A percentile compares a stretch with the other conserved stretches of the same genome.
Conservation (phyloP, 2,888 invertebrate genomes). For the Agrilus cyanescens region DNA sequence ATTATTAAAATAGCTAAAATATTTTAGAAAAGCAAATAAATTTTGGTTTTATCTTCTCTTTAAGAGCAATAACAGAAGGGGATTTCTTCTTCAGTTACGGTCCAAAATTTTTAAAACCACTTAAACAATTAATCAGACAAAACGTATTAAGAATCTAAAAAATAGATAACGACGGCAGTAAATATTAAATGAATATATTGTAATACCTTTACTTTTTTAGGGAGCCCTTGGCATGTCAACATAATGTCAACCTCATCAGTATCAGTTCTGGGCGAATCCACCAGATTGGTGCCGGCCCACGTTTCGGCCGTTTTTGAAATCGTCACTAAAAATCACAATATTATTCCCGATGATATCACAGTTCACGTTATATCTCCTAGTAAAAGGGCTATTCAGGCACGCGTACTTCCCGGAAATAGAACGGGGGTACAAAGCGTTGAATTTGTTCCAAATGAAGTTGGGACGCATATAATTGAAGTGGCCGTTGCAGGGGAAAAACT, state of each 20-base stretch:
- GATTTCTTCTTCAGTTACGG: too few relatives aligned
- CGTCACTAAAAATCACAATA: slow-evolving; percentile 49
- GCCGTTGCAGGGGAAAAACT: slow-evolving; percentile 81
- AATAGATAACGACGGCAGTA: too few relatives aligned
- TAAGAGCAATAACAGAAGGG: too few relatives aligned
- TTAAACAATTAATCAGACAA: too few relatives aligned
- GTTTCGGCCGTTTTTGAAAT: slow-evolving; percentile 83
- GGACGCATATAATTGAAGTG: slow-evolving; percentile 86
- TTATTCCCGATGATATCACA: slow-evolving; percentile 43
- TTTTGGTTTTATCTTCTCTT: too few relatives aligned
- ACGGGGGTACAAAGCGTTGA: slow-evolving; percentile 71
- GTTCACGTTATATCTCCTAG: slow-evolving; percentile 72
- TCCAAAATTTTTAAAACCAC: too few relatives aligned
- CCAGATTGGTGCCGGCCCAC: slow-evolving; percentile 82
- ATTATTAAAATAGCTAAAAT: too few relatives aligned
- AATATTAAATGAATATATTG: too few relatives aligned
- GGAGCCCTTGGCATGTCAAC: slow-evolving; percentile 90
- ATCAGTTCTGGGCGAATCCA: slow-evolving; percentile 77
- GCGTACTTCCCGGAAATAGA: slow-evolving; percentile 70
- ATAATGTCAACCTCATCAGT: slow-evolving; percentile 67
- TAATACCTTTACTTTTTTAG: slow-evolving; percentile 39
- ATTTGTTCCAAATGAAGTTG: slow-evolving; percentile 87
- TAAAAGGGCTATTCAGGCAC: slow-evolving; percentile 68
- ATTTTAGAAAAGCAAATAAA: too few relatives aligned
- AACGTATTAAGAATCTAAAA: too few relatives aligned